phyloP scores from a whole-genome alignment of 2,113 vertebrate species.

The Pygoscelis antarcticus region DNA sequence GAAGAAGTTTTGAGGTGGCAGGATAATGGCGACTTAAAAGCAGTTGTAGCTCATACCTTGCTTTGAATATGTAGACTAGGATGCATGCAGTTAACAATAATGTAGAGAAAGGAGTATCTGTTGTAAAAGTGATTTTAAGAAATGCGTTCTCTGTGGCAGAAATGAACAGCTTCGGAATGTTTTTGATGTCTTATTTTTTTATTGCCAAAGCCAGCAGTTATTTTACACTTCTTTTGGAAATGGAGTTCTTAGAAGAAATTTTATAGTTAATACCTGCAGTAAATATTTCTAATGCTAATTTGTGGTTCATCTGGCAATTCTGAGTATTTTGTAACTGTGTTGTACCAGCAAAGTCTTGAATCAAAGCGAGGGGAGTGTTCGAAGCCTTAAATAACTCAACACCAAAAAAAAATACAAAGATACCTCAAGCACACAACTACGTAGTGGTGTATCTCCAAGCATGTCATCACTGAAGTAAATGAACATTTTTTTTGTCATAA shows the following conservation, averaged over 20 bases:
- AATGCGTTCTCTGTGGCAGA: not conserved
- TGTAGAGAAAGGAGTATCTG: not conserved
- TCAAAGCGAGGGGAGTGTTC: not conserved
- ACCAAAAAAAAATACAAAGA: not conserved
- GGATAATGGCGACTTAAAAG: not conserved
- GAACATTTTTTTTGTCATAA: not conserved
- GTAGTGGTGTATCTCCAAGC: not conserved
- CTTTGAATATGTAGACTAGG: not conserved
- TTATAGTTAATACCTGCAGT: not conserved
- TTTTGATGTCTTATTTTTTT: not conserved
- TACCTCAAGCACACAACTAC: not conserved
- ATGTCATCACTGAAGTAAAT: not conserved
- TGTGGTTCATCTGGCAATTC: not conserved
- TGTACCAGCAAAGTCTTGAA: not conserved
- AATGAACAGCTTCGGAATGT: not conserved
- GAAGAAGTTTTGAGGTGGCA: not conserved
- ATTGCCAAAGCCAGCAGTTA: not conserved
- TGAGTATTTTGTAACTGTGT: not conserved
- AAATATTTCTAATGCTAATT: not conserved
- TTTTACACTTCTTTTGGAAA: not conserved
- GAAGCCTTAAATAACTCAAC: not conserved
- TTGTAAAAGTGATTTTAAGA: not conserved
- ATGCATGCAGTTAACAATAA: not conserved
- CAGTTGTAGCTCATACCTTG: not conserved
- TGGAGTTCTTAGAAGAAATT: not conserved